Conservation (phyloP, 2,113 vertebrate genomes). For the Geococcyx californianus region DNA sequence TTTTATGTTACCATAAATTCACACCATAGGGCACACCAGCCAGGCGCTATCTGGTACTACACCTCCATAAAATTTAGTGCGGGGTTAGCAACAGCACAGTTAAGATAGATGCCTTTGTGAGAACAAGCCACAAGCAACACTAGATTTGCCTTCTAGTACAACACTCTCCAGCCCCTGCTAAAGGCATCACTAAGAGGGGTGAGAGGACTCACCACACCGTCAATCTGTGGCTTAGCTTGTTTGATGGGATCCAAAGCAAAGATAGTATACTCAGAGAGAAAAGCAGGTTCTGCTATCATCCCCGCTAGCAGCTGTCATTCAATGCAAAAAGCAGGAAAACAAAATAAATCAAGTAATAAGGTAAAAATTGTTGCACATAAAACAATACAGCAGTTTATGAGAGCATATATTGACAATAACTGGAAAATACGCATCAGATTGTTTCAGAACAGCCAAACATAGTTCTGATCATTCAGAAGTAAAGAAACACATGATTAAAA, state of each 20-base stretch:
- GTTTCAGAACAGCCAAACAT: not conserved
- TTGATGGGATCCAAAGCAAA: constrained; percentile 99
- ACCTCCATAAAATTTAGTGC: constrained; percentile 73
- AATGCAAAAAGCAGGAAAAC: constrained; percentile 81
- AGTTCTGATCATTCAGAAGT: not conserved
- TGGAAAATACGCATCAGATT: not conserved
- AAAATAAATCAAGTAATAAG: constrained; percentile 80
- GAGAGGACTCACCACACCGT: constrained; percentile 92
- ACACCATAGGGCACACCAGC: constrained; percentile 70
- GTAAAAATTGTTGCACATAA: not conserved
- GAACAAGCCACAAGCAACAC: constrained; percentile 81
- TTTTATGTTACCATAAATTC: constrained; percentile 38
- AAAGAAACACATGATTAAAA: not conserved
- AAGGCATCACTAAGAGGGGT: constrained; percentile 72
- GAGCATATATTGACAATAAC: not conserved
- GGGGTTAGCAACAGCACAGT: constrained; percentile 78
- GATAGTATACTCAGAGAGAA: constrained; percentile 99
- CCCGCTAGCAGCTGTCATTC: constrained; percentile 93
- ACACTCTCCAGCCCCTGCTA: constrained; percentile 76
- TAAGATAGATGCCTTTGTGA: constrained; percentile 82
- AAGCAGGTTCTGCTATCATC: constrained; percentile 99
- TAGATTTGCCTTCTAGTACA: constrained; percentile 67
- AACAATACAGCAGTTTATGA: not conserved
- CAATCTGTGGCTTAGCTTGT: constrained; percentile 89
- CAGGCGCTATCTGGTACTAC: constrained; percentile 45